A percentile compares a stretch with the other conserved stretches of the same genome.
These are phyloP conservation scores for Metopolophium dirhodum DNA, from an alignment of 1,140 invertebrate species.

Conservation along the genomic window DNA sequence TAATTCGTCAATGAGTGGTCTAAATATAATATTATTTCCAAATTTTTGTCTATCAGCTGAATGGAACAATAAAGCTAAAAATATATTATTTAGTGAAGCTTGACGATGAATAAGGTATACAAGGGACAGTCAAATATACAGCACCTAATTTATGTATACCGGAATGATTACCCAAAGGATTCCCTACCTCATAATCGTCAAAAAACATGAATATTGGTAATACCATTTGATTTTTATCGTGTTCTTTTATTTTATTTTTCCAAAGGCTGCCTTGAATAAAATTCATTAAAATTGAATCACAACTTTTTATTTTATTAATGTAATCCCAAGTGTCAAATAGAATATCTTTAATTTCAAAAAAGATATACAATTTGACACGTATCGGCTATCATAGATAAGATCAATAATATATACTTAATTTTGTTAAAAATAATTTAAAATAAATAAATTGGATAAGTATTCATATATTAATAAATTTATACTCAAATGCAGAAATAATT, in stretches of 20 bases:
- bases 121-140: conserved; percentile 57
- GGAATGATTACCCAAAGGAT: conserved; percentile 58
- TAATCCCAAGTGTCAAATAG: not conserved
- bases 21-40: conserved; percentile 53
- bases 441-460: too few species aligned
- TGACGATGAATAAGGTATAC: conserved; percentile 58
- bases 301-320: not conserved
- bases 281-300: not conserved
- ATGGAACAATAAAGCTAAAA: conserved; percentile 57
- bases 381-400: too few species aligned
- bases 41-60: conserved; percentile 47
- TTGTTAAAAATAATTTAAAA: too few species aligned
- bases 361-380: too few species aligned
- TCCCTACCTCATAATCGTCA: conserved; percentile 58
- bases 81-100: conserved; percentile 59
- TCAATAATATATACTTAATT: too few species aligned
- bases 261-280: conserved; percentile 14
- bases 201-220: conserved; percentile 67
- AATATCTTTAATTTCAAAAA: not conserved
- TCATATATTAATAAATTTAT: too few species aligned
- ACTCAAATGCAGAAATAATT: too few species aligned
- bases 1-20: conserved; percentile 58
- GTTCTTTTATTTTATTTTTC: not conserved
- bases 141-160: conserved; percentile 58
- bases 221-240: not conserved